Percentiles rank a stretch among this genome's conserved stretches.
Conservation (phyloP, 2,113 vertebrate species). For the Gorsachius goisagi region DNA sequence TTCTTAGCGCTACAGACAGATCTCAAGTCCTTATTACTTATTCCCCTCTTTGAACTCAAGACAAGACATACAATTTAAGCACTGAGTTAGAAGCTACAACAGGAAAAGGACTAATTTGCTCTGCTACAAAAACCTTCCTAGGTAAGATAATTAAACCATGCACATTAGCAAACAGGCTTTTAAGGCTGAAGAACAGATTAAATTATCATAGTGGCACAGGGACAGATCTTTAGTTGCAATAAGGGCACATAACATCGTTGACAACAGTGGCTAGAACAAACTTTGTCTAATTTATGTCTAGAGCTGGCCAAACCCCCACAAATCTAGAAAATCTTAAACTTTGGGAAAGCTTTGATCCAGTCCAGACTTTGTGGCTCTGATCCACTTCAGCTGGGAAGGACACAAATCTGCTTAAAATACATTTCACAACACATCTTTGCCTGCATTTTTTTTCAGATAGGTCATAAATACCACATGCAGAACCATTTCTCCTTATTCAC, state of each 20-base stretch:
- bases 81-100: background rate
- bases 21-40: background rate
- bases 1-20: background rate
- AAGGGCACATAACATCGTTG: background rate
- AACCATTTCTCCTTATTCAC: background rate
- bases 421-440: conserved; percentile 33
- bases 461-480: conserved; percentile 11
- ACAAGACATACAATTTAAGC: background rate
- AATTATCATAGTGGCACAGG: background rate
- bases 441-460: background rate
- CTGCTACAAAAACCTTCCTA: background rate
- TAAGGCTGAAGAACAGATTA: background rate
- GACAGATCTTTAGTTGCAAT: background rate
- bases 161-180: background rate
- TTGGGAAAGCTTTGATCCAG: conserved; percentile 35
- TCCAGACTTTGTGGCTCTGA: conserved; percentile 16
- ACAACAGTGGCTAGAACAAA: background rate
- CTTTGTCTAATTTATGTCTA: background rate
- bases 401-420: conserved; percentile 7
- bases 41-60: background rate
- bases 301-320: background rate
- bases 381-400: background rate
- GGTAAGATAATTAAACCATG: background rate
- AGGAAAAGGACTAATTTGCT: background rate
- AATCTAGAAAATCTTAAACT: background rate